Evolutionary conservation across 2,888 invertebrate species (phyloP), one percentile per base, ranked within the genome.

Genomic region (Andrena bicolor): DNA sequence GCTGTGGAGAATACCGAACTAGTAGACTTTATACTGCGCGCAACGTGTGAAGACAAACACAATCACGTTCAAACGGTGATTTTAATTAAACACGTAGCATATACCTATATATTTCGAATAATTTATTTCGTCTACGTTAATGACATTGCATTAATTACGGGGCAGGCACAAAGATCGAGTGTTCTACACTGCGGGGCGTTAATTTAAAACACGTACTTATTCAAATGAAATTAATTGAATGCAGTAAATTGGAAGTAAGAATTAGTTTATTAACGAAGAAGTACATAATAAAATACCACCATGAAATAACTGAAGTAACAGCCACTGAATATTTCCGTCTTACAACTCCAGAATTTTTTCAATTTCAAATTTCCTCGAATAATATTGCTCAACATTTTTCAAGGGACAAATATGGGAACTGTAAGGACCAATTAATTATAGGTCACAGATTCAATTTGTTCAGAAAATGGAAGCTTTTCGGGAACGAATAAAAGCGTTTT

Each of bases 21-120:
- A 61, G 75, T 75, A 56, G 66, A 76, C 68, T 70, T 84, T 66
- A 64, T 32, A 75, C 77, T 81, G 86, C 84, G 81, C 79, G 74
- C 80, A 70, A 49, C 63, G 23, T 66, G 49, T 32, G 65, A 74
- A 71, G 61, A 60, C 73, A 49, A 48, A 32, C 32, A 49, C 32
- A 64, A 76, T 69, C 53, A 2, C 28, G 7, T 61, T 60, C 16
- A 13, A 79, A 69, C 41, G 64, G 20, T 30, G 30, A 64, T 48
- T 80, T 69, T 72, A 72, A 80, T 72, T 56, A 68, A 63, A 63
- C 66, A 4, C 10, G 13, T 32, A 0, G 4, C 16, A 41, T 16
- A 13, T 26, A 30, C n/a, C 10, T 20, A 5, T n/a, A 10, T 13
- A 30, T 23, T 28, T 66, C 41, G n/a, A 49, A 16, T 68, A 78